Conservation (phyloP, 2,113 vertebrate genomes). For the Prietella phreatophila region DNA sequence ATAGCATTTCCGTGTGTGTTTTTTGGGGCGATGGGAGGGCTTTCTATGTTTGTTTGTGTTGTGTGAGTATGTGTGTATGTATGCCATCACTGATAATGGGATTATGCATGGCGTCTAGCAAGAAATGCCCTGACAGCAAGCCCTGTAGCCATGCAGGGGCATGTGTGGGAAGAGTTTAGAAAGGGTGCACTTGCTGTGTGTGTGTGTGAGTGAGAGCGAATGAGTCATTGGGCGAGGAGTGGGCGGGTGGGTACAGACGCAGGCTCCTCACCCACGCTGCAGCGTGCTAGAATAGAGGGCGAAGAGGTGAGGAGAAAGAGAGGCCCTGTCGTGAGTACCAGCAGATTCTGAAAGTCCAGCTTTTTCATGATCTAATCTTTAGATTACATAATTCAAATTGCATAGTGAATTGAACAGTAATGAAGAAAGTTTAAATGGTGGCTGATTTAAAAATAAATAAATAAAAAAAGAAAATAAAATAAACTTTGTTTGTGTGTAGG, state of each 20-base stretch:
- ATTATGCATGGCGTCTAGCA: constrained; percentile 54
- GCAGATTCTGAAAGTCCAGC: constrained; percentile 13
- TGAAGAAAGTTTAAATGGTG: not conserved
- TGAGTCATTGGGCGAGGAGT: constrained; percentile 50
- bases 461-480: not conserved
- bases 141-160: constrained; percentile 64
- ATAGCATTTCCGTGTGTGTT: not conserved
- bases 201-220: constrained; percentile 26
- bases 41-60: constrained; percentile 31
- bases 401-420: not conserved
- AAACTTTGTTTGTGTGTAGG: constrained; percentile 67
- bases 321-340: constrained; percentile 36
- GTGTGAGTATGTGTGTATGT: not conserved
- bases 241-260: constrained; percentile 48
- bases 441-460: not conserved
- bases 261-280: constrained; percentile 51
- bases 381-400: constrained; percentile 8
- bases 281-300: constrained; percentile 43
- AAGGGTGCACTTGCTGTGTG: constrained; percentile 55
- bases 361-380: constrained; percentile 6
- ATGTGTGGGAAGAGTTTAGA: constrained; percentile 70
- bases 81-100: constrained; percentile 44
- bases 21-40: not conserved
- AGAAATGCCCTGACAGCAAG: constrained; percentile 47
- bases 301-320: constrained; percentile 40